A percentile compares a stretch with the other conserved stretches of the same genome.
These are phyloP conservation scores for Cryptocephalus moraei DNA, from an alignment of 2,888 invertebrate genomes.

Conservation along the genomic window DNA sequence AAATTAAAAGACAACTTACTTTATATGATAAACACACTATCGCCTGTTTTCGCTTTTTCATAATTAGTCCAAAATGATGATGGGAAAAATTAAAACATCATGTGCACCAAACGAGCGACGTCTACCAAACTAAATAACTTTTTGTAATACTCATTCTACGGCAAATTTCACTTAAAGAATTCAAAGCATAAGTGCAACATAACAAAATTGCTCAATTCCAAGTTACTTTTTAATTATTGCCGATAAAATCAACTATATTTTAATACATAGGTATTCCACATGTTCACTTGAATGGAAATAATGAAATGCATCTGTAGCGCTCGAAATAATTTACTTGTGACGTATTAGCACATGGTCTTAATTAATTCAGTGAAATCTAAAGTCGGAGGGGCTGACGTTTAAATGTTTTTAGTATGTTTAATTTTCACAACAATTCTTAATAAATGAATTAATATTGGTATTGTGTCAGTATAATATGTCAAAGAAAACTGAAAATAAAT, in stretches of 20 bases:
- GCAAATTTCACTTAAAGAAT: conserved; percentile 19
- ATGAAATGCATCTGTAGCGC: conserved; percentile 16
- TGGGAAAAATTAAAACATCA: conserved; percentile 1
- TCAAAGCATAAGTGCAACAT: conserved; percentile 4
- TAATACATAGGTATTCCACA: conserved; percentile 22
- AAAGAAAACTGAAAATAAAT: too few relatives aligned
- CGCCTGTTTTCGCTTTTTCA: conserved; percentile 24
- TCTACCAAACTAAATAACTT: neutral
- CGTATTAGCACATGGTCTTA: conserved; percentile 2
- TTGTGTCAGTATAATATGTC: too few relatives aligned
- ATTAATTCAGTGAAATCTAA: conserved; percentile 2
- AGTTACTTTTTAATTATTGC: conserved; percentile 2
- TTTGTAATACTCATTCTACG: neutral
- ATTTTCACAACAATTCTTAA: too few relatives aligned
- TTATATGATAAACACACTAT: conserved; percentile 32
- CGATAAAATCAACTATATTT: conserved; percentile 18
- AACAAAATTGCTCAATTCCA: neutral
- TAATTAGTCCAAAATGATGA: conserved; percentile 10
- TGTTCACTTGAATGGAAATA: conserved; percentile 31
- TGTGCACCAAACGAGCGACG: neutral
- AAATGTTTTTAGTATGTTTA: too few relatives aligned
- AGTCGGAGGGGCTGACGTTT: too few relatives aligned
- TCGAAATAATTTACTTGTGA: conserved; percentile 3
- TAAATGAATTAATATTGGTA: too few relatives aligned
- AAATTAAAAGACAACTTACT: conserved; percentile 18